Evolutionary conservation across 2,797 vertebrate species (phyloP).

Genomic region (Onychomys torridus): DNA sequence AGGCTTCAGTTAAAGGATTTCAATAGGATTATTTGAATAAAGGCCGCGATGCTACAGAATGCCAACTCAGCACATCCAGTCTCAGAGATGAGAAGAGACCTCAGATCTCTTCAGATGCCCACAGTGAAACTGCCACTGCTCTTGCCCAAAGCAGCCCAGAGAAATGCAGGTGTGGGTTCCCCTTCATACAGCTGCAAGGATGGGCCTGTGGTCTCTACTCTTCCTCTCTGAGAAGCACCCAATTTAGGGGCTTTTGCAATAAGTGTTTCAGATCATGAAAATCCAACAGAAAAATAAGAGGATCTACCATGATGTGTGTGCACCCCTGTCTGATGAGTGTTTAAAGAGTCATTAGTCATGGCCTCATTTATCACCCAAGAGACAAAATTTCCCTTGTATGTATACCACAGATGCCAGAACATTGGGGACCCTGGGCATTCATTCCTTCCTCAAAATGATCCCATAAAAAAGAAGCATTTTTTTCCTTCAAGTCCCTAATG

Average conservation of each 20-base stretch:
- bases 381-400: background rate
- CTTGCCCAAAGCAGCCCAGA: slow-evolving; percentile 58
- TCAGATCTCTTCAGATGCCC: slow-evolving; percentile 32
- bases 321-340: slow-evolving; percentile 5
- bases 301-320: slow-evolving; percentile 68
- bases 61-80: background rate
- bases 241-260: slow-evolving; percentile 83
- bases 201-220: slow-evolving; percentile 69
- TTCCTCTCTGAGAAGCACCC: slow-evolving; percentile 79
- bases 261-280: slow-evolving; percentile 77
- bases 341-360: slow-evolving; percentile 65
- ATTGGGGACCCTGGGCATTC: background rate
- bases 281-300: slow-evolving; percentile 83
- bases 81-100: background rate
- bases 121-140: slow-evolving; percentile 38
- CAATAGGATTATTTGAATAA: background rate
- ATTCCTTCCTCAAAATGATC: slow-evolving; percentile 28
- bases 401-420: slow-evolving; percentile 13
- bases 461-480: background rate
- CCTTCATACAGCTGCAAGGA: slow-evolving; percentile 80
- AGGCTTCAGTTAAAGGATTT: background rate
- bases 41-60: background rate
- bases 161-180: slow-evolving; percentile 70
- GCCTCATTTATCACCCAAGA: slow-evolving; percentile 50
- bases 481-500: background rate